Base-by-base conservation (phyloP, 2,113 vertebrate genomes). In the Sylvietta virens region DNA sequence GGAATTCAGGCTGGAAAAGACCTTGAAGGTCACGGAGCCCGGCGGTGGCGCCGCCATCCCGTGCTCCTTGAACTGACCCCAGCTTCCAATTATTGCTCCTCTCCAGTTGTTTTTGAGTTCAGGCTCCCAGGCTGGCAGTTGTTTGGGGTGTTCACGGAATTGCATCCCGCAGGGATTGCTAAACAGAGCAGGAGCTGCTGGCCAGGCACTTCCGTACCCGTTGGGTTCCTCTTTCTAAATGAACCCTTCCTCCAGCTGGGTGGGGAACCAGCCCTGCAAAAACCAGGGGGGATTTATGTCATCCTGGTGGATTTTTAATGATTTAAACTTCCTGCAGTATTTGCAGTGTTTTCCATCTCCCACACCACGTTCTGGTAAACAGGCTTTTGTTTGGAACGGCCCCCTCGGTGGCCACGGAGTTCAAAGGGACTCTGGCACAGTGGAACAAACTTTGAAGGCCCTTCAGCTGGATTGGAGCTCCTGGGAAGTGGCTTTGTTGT, bases 391-490 rank as follows among this genome's bases (percentile, higher is more conserved):
- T 86, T 83, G 27, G 51, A 31, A 14, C 2, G 0, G 40, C 45
- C n/a, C 53, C 74, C 78, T 89, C 13, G 18, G 54, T 51, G 40
- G 45, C n/a, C 35, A 42, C 8, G 0, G 14, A 92, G 81, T 95
- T 94, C 94, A 92, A 72, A 95, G 94, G 78, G 91, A 60, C 76
- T 78, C 74, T 45, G 60, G 31, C 48, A 11, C 90, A 86, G 31
- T 8, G 44, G 81, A 95, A 51, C 66, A 83, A 61, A 83, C 51
- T 90, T 82, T 58, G 26, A 83, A 81, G 71, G 48, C 44, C 74
- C 47, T 72, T 74, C 81, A 66, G 15, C 37, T 60, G 67, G 64
- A 31, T 15, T 24, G 58, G 40, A 53, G 12, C 64, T 79, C 12
- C 0, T 20, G 48, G 50, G 62, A 37, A 62, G 51, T 1, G 2